Evolutionary conservation across 2,113 vertebrate species (phyloP).

Genomic region (Colistium nudipinnis): DNA sequence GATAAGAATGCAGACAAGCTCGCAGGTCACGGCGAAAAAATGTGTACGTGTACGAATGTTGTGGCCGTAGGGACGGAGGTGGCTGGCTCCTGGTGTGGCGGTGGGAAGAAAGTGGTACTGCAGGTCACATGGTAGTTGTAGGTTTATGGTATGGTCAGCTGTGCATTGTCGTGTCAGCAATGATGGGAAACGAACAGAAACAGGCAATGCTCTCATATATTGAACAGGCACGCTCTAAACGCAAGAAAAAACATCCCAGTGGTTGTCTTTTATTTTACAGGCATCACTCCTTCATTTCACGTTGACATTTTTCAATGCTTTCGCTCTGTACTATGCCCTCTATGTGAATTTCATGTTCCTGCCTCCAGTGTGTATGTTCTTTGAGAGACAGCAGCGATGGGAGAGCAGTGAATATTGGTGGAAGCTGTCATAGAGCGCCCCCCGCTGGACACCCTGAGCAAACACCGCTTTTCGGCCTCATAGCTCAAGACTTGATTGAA

Average conservation of each 20-base stretch:
- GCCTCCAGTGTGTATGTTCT: background rate
- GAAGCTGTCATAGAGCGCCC: conserved; percentile 25
- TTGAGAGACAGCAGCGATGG: background rate
- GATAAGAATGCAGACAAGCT: conserved; percentile 70
- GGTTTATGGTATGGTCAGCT: conserved; percentile 2
- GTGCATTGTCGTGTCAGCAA: conserved; percentile 13
- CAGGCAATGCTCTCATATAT: background rate
- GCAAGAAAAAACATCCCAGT: background rate
- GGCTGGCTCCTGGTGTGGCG: background rate
- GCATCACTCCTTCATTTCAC: background rate
- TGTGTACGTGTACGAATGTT: conserved; percentile 60
- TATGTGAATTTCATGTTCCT: too few relatives aligned
- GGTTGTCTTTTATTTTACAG: background rate
- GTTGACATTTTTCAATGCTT: background rate
- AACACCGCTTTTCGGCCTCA: background rate
- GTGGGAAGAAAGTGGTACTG: conserved; percentile 4
- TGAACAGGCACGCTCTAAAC: background rate
- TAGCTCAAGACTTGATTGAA: too few relatives aligned
- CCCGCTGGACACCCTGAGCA: conserved; percentile 35
- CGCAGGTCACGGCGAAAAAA: conserved; percentile 56
- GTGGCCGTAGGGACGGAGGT: conserved; percentile 9
- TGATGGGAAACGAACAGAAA: background rate
- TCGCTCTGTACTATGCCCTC: too few relatives aligned
- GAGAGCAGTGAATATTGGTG: background rate
- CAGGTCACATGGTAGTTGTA: too few relatives aligned